Evolutionary conservation across 2,113 vertebrate genomes (phyloP), one percentile per base, ranked within the genome.

Genomic region (Limnothrissa miodon): DNA sequence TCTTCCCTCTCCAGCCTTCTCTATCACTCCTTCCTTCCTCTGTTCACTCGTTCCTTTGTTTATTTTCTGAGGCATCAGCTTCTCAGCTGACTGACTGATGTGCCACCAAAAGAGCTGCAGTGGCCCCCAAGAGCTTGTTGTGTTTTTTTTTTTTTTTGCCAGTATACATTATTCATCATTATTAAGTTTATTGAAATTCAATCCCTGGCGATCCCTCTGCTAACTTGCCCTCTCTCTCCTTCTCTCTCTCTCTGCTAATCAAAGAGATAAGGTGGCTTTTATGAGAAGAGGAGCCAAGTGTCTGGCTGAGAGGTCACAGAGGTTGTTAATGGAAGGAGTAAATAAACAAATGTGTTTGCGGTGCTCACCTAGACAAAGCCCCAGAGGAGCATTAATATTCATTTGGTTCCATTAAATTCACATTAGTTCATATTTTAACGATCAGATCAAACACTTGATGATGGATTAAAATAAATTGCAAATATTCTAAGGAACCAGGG

Each of bases 131-230:
- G 29, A 74, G 66, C 36, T 36, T 36, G 15, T 36, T 36, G 9
- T 39, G 81, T 45, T 51, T 44, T 74, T 36, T 36, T 36, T 36
- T 36, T 9, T 39, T 81, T 45, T 51, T 44, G 70, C 59, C 82
- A 62, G 79, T 45, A 80, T 86, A 56, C 83, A 87, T 87, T 81
- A 89, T 87, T 87, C 81, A 84, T 82, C 79, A 85, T 85, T 83
- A 88, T 85, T 87, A 85, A 51, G 80, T 42, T 78, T 80, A 80
- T 53, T 86, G 83, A 81, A 87, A 87, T 87, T 88, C 86, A 66
- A 36, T 81, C 80, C 83, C 66, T 84, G 79, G 83, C 29, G 39
- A 79, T 81, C 21, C 13, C 45, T 45, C 82, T 80, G 42, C 21
- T 59, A 13, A 17, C 84, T 17, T 36, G 56, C 66, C 74, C 78